Conservation (phyloP, 2,113 vertebrate genomes). For the Candoia aspera region DNA sequence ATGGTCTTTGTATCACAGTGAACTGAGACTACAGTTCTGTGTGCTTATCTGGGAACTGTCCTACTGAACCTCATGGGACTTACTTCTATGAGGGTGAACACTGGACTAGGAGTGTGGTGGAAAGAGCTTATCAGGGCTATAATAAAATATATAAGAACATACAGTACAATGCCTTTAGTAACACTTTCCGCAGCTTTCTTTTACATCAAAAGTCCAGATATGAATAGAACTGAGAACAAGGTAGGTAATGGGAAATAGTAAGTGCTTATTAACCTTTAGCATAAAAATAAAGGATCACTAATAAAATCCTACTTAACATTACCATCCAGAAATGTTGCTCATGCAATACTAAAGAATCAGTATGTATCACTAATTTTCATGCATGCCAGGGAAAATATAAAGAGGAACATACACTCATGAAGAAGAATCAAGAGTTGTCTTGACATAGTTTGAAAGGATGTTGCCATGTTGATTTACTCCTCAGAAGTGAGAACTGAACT, state of each 20-base stretch:
- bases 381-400: neutral
- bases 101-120: neutral
- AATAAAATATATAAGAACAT: neutral
- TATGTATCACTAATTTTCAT: neutral
- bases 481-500: neutral
- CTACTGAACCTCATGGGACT: neutral
- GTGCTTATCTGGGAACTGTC: neutral
- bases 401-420: neutral
- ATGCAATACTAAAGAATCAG: neutral
- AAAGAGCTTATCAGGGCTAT: neutral
- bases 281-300: neutral
- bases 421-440: too few relatives aligned
- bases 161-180: neutral
- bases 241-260: neutral
- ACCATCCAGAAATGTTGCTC: neutral
- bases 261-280: neutral
- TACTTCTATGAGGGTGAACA: neutral
- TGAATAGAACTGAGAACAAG: neutral
- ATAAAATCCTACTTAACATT: neutral
- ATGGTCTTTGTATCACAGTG: neutral
- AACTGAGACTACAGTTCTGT: neutral
- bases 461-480: neutral
- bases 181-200: neutral
- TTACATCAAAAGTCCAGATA: too few relatives aligned
- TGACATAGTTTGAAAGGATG: neutral